Percentiles rank a stretch among this genome's conserved stretches.
These are phyloP conservation scores for Paradoxurus hermaphroditus DNA, from an alignment of 2,113 vertebrate species.

Conservation along the genomic window DNA sequence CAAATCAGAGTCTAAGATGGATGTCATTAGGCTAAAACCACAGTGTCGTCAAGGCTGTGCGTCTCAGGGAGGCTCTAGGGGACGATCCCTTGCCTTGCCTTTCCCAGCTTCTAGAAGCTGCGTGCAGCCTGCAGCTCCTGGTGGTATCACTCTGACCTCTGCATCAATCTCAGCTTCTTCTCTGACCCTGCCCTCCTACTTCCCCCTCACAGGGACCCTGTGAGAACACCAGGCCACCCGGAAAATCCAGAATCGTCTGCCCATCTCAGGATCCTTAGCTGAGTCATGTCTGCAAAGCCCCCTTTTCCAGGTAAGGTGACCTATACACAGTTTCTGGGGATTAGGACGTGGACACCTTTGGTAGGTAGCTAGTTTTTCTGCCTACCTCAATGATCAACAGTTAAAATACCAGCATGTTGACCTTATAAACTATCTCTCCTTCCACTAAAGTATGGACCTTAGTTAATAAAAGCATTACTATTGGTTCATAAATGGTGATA, in stretches of 20 bases:
- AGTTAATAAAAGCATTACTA: neutral
- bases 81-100: neutral
- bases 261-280: neutral
- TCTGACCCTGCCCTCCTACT: neutral
- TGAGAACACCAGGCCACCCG: neutral
- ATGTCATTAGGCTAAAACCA: too few relatives aligned
- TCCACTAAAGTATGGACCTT: neutral
- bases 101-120: neutral
- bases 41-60: too few relatives aligned
- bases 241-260: neutral
- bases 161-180: neutral
- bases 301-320: neutral
- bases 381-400: neutral
- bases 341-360: neutral
- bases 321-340: neutral
- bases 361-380: neutral
- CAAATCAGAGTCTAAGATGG: neutral
- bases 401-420: neutral
- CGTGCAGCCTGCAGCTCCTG: accelerated
- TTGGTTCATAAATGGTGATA: too few relatives aligned
- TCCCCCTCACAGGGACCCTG: neutral
- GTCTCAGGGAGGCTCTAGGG: neutral
- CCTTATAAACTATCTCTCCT: neutral
- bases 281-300: too few relatives aligned
- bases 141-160: neutral